Percentiles rank a stretch among this genome's conserved stretches.
phyloP scores from a whole-genome alignment of 1,140 invertebrate genomes.

The Phocides pigmalion region DNA sequence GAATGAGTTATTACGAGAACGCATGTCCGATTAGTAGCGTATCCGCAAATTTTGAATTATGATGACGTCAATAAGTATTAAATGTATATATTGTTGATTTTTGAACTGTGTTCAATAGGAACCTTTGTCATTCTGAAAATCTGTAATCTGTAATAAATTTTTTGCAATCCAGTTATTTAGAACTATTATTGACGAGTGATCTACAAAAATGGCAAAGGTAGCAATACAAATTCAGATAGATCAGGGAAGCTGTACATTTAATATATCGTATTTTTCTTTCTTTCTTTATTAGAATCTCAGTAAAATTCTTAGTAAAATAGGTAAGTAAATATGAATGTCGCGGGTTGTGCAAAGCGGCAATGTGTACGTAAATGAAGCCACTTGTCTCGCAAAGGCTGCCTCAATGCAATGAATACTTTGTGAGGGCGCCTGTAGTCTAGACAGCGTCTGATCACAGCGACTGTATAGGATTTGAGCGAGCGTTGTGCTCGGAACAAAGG shows the following conservation, averaged over 20 bases:
- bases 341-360: slow-evolving; percentile 16
- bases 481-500: slow-evolving; percentile 17
- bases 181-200: not conserved
- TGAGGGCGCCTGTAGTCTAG: slow-evolving; percentile 33
- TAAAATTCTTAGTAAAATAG: slow-evolving; percentile 16
- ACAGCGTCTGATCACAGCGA: slow-evolving; percentile 29
- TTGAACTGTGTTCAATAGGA: slow-evolving; percentile 19
- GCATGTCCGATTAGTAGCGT: slow-evolving; percentile 1
- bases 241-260: slow-evolving; percentile 1
- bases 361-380: slow-evolving; percentile 31
- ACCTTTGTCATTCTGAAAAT: slow-evolving; percentile 27
- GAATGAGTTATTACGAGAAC: not conserved
- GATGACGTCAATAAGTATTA: not conserved
- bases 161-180: slow-evolving; percentile 11
- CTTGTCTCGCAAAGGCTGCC: slow-evolving; percentile 30
- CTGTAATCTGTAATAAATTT: slow-evolving; percentile 9
- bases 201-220: not conserved
- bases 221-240: not conserved
- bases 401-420: slow-evolving; percentile 36
- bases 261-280: slow-evolving; percentile 5
- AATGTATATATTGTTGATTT: slow-evolving; percentile 24
- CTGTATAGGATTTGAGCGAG: slow-evolving; percentile 30
- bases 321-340: slow-evolving; percentile 29
- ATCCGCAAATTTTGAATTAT: not conserved
- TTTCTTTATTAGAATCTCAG: slow-evolving; percentile 24